Percentiles rank a stretch among this genome's conserved stretches.
These are phyloP conservation scores for Sinelater perroti DNA, from an alignment of 2,888 invertebrate species.

Conservation along the genomic window DNA sequence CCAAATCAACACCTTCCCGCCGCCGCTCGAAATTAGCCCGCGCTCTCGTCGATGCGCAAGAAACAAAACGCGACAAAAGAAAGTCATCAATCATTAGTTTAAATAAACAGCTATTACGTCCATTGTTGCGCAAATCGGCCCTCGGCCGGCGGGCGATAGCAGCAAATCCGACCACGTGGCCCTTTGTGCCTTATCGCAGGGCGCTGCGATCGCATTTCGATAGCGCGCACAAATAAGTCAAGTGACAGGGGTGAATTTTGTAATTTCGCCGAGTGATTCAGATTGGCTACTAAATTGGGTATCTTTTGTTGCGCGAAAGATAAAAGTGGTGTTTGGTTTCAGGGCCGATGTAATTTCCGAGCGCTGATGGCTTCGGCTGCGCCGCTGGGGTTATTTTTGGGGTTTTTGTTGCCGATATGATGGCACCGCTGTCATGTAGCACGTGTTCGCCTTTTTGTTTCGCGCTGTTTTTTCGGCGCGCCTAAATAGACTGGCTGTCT, in stretches of 20 bases:
- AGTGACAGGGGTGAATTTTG: constrained; percentile 48
- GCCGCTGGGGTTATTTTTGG: constrained; percentile 51
- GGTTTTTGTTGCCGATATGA: constrained; percentile 53
- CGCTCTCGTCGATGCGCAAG: constrained; percentile 42
- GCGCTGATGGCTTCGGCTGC: constrained; percentile 49
- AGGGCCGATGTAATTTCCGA: constrained; percentile 54
- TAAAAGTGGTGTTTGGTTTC: constrained; percentile 51
- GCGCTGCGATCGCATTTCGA: constrained; percentile 51
- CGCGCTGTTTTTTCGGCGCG: constrained; percentile 47
- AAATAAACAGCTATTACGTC: constrained; percentile 52
- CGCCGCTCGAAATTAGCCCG: constrained; percentile 43
- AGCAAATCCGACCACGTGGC: constrained; percentile 43
- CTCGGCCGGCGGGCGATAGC: constrained; percentile 39
- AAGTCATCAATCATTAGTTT: constrained; percentile 56
- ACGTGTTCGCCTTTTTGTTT: constrained; percentile 51
- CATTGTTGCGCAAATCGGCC: constrained; percentile 51
- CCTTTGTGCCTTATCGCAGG: constrained; percentile 44
- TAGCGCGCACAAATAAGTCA: constrained; percentile 51
- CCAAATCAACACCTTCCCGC: constrained; percentile 52
- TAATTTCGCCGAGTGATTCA: constrained; percentile 51
- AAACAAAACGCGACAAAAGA: constrained; percentile 47
- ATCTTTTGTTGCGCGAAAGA: constrained; percentile 47
- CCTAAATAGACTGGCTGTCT: constrained; percentile 51
- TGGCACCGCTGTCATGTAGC: constrained; percentile 55
- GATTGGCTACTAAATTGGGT: constrained; percentile 50